A percentile compares a stretch with the other conserved stretches of the same genome.
These are phyloP conservation scores for Rattus rattus DNA, from an alignment of 2,113 vertebrate genomes.

Conservation along the genomic window DNA sequence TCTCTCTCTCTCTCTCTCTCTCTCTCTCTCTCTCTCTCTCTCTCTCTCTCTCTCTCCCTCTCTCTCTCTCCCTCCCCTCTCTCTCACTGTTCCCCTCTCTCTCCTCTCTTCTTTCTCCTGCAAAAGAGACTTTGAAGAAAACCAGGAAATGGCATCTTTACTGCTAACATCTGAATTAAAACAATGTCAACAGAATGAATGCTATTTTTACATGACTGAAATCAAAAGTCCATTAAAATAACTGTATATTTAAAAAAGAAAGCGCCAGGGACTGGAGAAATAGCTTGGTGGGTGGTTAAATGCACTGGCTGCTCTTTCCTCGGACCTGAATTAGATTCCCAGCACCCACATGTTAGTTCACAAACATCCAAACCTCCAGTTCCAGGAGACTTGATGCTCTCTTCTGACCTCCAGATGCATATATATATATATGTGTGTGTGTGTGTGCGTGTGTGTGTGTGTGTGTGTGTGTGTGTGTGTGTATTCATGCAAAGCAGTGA, in stretches of 20 bases:
- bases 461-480: no score
- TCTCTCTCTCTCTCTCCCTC: no score
- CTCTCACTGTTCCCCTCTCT: no score
- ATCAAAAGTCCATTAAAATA: not conserved
- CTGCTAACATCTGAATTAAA: conserved; percentile 41
- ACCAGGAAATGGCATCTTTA: conserved; percentile 6
- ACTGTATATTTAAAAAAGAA: not conserved
- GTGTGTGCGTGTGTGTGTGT: no score
- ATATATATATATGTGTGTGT: not conserved
- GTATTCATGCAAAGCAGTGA: not conserved
- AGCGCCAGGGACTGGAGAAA: not conserved
- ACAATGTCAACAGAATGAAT: not conserved
- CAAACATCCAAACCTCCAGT: not conserved
- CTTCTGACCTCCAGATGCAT: not conserved
- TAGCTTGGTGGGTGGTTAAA: not conserved
- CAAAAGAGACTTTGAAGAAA: not conserved
- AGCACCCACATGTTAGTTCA: not conserved
- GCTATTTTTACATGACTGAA: not conserved
- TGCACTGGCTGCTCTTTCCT: not conserved
- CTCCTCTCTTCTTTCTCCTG: no score
- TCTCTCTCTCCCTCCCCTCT: no score
- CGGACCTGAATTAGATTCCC: not conserved
- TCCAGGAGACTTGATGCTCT: not conserved
- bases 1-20: no score
- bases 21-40: no score